phyloP scores from a whole-genome alignment of 2,797 vertebrate species.

The Silurus aristotelis region DNA sequence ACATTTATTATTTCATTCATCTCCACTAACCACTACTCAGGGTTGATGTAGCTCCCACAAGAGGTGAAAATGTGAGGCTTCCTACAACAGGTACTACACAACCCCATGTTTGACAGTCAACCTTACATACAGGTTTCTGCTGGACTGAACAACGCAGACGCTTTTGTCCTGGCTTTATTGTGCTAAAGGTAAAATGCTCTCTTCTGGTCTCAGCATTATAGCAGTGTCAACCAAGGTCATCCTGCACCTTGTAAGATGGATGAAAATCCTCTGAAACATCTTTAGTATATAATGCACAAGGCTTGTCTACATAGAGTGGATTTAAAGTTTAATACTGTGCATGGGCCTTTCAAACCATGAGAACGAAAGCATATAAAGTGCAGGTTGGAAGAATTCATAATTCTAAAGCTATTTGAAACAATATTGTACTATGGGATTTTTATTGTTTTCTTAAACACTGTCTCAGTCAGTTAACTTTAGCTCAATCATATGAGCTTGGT shows the following conservation, averaged over 20 bases:
- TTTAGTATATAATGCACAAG: slow-evolving; percentile 45
- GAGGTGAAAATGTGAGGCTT: slow-evolving; percentile 27
- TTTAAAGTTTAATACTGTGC: slow-evolving; percentile 57
- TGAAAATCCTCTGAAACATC: slow-evolving; percentile 50
- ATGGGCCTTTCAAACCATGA: slow-evolving; percentile 35
- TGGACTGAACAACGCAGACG: slow-evolving; percentile 42
- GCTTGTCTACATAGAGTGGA: slow-evolving; percentile 51
- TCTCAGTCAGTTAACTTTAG: not conserved
- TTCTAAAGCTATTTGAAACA: slow-evolving; percentile 7
- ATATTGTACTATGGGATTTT: slow-evolving; percentile 21
- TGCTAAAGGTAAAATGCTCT: slow-evolving; percentile 51
- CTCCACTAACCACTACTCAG: not conserved
- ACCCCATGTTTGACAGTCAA: slow-evolving; percentile 42
- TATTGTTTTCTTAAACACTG: not conserved
- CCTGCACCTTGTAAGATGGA: slow-evolving; percentile 52
- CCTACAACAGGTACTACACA: slow-evolving; percentile 22
- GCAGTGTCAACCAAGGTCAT: slow-evolving; percentile 51
- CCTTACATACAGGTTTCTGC: slow-evolving; percentile 46
- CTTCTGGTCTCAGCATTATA: slow-evolving; percentile 47
- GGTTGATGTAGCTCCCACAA: not conserved
- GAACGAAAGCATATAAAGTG: slow-evolving; percentile 33
- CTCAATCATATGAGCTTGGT: not conserved
- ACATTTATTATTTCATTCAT: not conserved
- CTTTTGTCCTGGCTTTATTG: slow-evolving; percentile 44
- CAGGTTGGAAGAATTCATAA: slow-evolving; percentile 28